phyloP scores from a whole-genome alignment of 2,113 vertebrate genomes.

The Tursiops truncatus region DNA sequence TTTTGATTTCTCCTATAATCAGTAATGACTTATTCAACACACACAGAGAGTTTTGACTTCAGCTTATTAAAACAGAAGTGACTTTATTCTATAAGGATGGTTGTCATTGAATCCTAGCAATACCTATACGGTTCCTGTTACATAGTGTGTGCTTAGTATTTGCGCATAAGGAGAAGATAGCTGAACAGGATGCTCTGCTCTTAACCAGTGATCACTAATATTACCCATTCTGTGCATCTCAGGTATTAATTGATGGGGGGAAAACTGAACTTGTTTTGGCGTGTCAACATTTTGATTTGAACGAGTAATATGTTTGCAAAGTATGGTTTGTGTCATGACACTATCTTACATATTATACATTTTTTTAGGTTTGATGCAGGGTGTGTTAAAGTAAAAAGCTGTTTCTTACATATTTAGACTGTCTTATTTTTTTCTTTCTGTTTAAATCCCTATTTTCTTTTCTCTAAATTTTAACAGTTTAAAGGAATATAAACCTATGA shows the following conservation, averaged over 20 bases:
- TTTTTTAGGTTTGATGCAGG: background rate
- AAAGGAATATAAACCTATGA: background rate
- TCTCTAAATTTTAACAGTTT: slow-evolving; percentile 6
- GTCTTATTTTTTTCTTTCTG: background rate
- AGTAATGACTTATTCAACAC: background rate
- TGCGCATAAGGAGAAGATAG: background rate
- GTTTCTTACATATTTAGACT: background rate
- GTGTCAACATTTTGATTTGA: slow-evolving; percentile 2
- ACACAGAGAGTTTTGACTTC: background rate
- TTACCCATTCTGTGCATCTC: background rate
- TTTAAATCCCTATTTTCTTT: background rate
- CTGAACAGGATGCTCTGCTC: background rate
- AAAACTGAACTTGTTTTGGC: background rate
- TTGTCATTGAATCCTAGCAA: background rate
- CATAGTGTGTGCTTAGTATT: background rate
- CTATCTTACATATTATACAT: background rate
- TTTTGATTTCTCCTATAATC: background rate
- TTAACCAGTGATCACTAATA: background rate
- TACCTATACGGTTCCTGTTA: background rate
- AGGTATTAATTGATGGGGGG: background rate
- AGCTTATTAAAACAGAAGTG: background rate
- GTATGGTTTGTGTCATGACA: background rate
- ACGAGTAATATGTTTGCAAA: background rate
- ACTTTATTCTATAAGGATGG: background rate
- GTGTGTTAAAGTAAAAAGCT: background rate